These are phyloP conservation scores for Orycteropus afer DNA, from an alignment of 2,113 vertebrate species.

Conservation along the genomic window DNA sequence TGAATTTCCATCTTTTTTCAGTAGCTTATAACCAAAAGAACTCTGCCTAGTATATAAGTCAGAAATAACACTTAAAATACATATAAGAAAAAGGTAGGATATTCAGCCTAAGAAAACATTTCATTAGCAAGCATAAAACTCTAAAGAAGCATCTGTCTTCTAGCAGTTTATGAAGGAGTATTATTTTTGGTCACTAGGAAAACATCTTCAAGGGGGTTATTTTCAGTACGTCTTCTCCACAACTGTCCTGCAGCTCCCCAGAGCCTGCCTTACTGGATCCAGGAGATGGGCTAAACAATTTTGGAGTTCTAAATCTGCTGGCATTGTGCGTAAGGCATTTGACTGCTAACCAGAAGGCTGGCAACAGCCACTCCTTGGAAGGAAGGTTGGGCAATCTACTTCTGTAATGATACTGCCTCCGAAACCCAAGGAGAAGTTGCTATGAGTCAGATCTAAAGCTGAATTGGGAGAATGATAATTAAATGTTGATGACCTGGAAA, in stretches of 20 bases:
- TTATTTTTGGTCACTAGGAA: not conserved
- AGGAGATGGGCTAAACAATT: not conserved
- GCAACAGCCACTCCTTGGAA: too few species aligned
- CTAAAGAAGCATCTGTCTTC: not conserved
- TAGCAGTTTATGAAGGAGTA: not conserved
- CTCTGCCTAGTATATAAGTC: not conserved
- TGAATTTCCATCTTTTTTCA: too few species aligned
- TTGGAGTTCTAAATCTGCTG: not conserved
- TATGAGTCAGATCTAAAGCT: too few species aligned
- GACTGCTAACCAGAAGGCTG: too few species aligned
- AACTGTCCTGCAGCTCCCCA: not conserved
- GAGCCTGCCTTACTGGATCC: not conserved
- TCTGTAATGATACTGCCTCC: too few species aligned
- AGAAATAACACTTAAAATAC: not conserved
- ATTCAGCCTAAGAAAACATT: not conserved
- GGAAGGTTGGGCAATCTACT: too few species aligned
- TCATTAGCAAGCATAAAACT: not conserved
- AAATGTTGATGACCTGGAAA: too few species aligned
- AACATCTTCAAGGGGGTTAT: accelerated
- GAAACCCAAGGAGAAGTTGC: too few species aligned
- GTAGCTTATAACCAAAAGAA: not conserved
- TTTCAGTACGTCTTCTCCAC: accelerated
- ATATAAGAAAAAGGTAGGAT: not conserved
- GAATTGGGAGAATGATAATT: not conserved
- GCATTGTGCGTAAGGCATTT: too few species aligned